These are phyloP conservation scores for Procambarus virginalis DNA, from an alignment of 1,140 invertebrate species.

Conservation along the genomic window DNA sequence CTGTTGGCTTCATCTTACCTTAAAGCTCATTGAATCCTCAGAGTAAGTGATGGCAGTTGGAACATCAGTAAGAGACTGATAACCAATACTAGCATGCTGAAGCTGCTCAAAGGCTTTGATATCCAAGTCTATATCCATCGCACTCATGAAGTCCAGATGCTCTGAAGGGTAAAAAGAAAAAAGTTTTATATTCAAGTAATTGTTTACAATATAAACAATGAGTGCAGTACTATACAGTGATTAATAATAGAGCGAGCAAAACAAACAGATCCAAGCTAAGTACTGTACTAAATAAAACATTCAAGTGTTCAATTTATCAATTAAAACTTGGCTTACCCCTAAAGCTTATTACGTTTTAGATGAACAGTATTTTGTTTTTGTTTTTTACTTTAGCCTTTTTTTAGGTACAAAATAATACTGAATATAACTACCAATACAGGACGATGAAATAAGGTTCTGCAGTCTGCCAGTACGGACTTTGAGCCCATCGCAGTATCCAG, in stretches of 20 bases:
- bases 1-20: conserved; percentile 74
- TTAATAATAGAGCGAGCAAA: too few relatives aligned
- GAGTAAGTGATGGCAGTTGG: conserved; percentile 86
- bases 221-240: too few relatives aligned
- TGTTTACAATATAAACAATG: too few relatives aligned
- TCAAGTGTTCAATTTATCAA: too few relatives aligned
- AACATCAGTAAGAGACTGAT: conserved; percentile 97
- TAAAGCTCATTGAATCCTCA: conserved; percentile 80
- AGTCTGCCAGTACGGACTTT: conserved; percentile 95
- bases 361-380: too few relatives aligned
- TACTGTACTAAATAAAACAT: too few relatives aligned
- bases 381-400: too few relatives aligned
- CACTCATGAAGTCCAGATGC: conserved; percentile 94
- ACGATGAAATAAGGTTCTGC: conserved; percentile 96
- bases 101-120: conserved; percentile 89
- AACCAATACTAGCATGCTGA: conserved; percentile 93
- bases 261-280: too few relatives aligned
- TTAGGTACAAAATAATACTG: conserved; percentile 10
- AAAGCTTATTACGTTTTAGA: too few relatives aligned
- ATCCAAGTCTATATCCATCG: conserved; percentile 82
- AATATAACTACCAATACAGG: conserved; percentile 85
- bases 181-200: too few relatives aligned
- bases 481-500: conserved; percentile 94
- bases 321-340: too few relatives aligned
- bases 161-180: conserved; percentile 76